Conservation (phyloP, 2,113 vertebrate species). For the human (Homo sapiens) region GRCh38 chr3:17374001-17374500, state of each 20-base stretch:
- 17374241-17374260: neutral
- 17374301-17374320: neutral
- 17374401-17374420: neutral
- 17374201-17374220: neutral
- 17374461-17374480: slow-evolving; percentile 86
- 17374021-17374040: slow-evolving; percentile 21
- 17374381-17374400: neutral
- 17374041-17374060: neutral
- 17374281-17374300: neutral
- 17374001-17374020: neutral
- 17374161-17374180: neutral
- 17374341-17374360: neutral
- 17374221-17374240: neutral
- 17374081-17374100: neutral
- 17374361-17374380: neutral
- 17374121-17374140: neutral
- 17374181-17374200: neutral
- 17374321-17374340: neutral
- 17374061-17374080: neutral
- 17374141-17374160: neutral
- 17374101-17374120: neutral
- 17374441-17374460: neutral
- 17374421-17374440: neutral
- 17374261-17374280: neutral
- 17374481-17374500: slow-evolving; percentile 91